Percentiles rank a stretch among this genome's conserved stretches.
These are phyloP conservation scores for Gerris lacustris DNA, from an alignment of 2,888 invertebrate genomes.

Conservation along the genomic window DNA sequence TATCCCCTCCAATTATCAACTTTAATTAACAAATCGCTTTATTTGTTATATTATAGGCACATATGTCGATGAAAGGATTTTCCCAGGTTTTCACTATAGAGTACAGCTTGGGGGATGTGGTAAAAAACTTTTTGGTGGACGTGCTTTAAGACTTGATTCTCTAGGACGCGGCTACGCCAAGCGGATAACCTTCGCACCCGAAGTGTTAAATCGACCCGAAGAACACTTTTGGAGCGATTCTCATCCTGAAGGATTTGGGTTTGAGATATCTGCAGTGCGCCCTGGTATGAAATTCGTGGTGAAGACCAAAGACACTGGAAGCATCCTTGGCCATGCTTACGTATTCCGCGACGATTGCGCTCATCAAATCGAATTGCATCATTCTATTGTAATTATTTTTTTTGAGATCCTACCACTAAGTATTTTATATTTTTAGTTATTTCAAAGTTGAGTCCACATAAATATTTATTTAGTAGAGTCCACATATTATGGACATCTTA, in stretches of 20 bases:
- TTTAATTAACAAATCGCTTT: neutral
- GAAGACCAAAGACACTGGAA: slow-evolving; percentile 39
- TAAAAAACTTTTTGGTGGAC: slow-evolving; percentile 50
- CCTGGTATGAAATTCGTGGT: slow-evolving; percentile 54
- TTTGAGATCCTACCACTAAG: too few relatives aligned
- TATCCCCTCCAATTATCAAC: too few relatives aligned
- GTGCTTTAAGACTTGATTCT: slow-evolving; percentile 48
- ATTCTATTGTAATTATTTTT: slow-evolving; percentile 41
- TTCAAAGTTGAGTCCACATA: too few relatives aligned
- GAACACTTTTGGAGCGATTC: slow-evolving; percentile 70
- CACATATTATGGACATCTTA: too few relatives aligned
- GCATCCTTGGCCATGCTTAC: slow-evolving; percentile 47
- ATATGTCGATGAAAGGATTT: slow-evolving; percentile 56
- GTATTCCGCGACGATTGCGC: slow-evolving; percentile 52
- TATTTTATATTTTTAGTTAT: too few relatives aligned
- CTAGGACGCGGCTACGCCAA: slow-evolving; percentile 67
- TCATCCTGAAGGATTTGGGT: slow-evolving; percentile 56
- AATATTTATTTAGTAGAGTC: too few relatives aligned
- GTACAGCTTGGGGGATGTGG: slow-evolving; percentile 52
- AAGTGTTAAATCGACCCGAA: slow-evolving; percentile 36
- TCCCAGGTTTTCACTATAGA: slow-evolving; percentile 60
- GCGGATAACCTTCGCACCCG: slow-evolving; percentile 57
- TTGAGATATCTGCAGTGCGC: slow-evolving; percentile 53
- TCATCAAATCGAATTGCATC: slow-evolving; percentile 53
- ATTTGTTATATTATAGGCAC: slow-evolving; percentile 43